Evolutionary conservation across 2,888 invertebrate genomes (phyloP).

Genomic region (Steinernema hermaphroditum): DNA sequence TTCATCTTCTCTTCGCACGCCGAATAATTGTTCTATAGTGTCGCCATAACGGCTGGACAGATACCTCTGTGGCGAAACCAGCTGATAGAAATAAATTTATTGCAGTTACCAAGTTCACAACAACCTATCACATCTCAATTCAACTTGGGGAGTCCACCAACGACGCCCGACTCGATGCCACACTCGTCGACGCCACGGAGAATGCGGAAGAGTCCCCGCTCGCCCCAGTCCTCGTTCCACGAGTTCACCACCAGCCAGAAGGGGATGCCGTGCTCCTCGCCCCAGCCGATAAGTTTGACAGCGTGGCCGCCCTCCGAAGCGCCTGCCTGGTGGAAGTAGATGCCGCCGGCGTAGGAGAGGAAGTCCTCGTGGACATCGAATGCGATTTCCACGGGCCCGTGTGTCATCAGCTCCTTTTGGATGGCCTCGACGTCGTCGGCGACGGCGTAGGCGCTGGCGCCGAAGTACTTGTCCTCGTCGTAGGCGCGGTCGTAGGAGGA

Average conservation of each 20-base stretch:
- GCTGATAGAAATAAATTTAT: too few relatives aligned
- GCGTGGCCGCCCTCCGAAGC: slow-evolving; percentile 79
- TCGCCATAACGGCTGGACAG: too few relatives aligned
- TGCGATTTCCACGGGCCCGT: slow-evolving; percentile 63
- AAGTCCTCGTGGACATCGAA: slow-evolving; percentile 65
- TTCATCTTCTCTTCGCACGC: too few relatives aligned
- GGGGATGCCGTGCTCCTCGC: slow-evolving; percentile 75
- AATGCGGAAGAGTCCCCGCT: slow-evolving; percentile 83
- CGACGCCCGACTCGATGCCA: slow-evolving; percentile 69
- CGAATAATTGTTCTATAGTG: too few relatives aligned
- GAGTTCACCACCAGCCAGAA: slow-evolving; percentile 91
- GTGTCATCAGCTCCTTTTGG: slow-evolving; percentile 61
- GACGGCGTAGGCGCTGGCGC: slow-evolving; percentile 57
- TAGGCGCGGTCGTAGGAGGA: slow-evolving; percentile 74
- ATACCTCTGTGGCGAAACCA: too few relatives aligned
- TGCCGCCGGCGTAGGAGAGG: slow-evolving; percentile 59
- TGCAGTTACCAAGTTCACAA: too few relatives aligned
- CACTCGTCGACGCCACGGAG: slow-evolving; percentile 76
- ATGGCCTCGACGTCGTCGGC: slow-evolving; percentile 53
- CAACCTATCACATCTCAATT: too few relatives aligned
- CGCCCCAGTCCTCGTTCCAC: slow-evolving; percentile 90
- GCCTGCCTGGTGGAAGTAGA: slow-evolving; percentile 74
- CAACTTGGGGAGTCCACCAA: slow-evolving; percentile 63
- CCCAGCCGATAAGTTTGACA: slow-evolving; percentile 87
- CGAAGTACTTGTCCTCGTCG: slow-evolving; percentile 70